phyloP scores from a whole-genome alignment of 2,113 vertebrate species.

The Pantherophis guttatus region DNA sequence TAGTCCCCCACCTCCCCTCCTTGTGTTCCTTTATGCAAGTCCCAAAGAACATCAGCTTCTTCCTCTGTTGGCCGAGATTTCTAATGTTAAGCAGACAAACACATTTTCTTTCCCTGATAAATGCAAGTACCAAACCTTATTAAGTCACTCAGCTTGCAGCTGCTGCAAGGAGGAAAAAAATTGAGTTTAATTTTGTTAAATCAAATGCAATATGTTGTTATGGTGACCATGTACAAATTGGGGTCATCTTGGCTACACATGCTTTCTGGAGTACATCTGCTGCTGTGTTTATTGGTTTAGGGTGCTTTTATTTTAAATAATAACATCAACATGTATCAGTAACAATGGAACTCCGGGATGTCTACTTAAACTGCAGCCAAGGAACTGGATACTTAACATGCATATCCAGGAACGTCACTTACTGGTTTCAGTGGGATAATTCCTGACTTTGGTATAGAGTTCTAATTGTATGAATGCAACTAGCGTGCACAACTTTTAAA shows the following conservation, averaged over 20 bases:
- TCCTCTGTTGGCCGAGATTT: not conserved
- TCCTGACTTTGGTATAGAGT: not conserved
- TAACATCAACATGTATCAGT: not conserved
- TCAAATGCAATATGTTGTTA: slow-evolving; percentile 2
- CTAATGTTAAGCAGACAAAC: not conserved
- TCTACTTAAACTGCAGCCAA: not conserved
- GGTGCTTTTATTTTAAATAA: not conserved
- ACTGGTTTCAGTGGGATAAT: not conserved
- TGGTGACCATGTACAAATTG: not conserved
- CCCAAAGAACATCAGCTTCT: not conserved
- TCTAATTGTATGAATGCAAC: not conserved
- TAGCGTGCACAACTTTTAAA: not conserved
- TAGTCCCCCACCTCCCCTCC: too few relatives aligned
- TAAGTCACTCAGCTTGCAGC: not conserved
- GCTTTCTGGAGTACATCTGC: not conserved
- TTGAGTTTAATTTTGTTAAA: not conserved
- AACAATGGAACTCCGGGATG: not conserved
- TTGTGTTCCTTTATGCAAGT: not conserved
- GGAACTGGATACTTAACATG: not conserved
- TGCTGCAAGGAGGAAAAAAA: not conserved
- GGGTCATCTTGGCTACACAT: not conserved
- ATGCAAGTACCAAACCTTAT: not conserved
- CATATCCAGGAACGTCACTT: too few relatives aligned
- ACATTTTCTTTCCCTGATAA: not conserved
- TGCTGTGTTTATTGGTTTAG: not conserved